These are phyloP conservation scores for Leptodon cayanensis DNA, from an alignment of 2,797 vertebrate species.

Conservation along the genomic window DNA sequence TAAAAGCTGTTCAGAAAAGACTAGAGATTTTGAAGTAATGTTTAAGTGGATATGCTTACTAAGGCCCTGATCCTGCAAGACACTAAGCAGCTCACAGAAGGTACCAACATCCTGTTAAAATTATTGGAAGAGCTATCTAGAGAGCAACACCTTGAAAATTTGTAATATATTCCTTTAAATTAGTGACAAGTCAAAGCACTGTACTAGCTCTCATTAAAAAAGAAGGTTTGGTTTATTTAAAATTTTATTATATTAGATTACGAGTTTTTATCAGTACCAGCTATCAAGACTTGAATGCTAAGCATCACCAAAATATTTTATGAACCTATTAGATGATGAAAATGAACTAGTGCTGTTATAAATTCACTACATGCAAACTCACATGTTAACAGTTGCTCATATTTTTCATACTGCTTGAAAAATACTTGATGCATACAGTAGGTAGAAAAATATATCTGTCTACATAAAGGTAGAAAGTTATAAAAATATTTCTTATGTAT, in stretches of 20 bases:
- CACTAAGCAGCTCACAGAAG: neutral
- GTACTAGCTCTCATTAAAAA: constrained; percentile 9
- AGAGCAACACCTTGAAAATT: neutral
- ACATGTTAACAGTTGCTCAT: neutral
- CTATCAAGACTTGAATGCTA: constrained; percentile 4
- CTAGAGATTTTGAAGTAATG: neutral
- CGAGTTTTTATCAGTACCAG: neutral
- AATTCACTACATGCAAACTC: neutral
- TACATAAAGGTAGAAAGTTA: neutral
- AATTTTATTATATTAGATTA: neutral
- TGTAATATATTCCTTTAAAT: neutral
- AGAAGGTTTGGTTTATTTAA: constrained; percentile 9
- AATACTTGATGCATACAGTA: neutral
- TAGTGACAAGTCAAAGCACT: neutral
- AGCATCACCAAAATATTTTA: constrained; percentile 14
- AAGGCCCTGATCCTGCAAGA: neutral
- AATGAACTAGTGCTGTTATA: neutral
- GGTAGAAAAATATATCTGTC: neutral
- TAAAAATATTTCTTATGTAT: constrained; percentile 1
- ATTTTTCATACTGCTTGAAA: constrained; percentile 34
- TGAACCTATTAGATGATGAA: neutral
- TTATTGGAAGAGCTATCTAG: neutral
- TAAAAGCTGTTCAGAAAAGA: neutral
- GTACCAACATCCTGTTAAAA: neutral
- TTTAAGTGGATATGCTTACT: neutral